Conservation (phyloP, 23 tunicate species). For the Trididemnum clinides region DNA sequence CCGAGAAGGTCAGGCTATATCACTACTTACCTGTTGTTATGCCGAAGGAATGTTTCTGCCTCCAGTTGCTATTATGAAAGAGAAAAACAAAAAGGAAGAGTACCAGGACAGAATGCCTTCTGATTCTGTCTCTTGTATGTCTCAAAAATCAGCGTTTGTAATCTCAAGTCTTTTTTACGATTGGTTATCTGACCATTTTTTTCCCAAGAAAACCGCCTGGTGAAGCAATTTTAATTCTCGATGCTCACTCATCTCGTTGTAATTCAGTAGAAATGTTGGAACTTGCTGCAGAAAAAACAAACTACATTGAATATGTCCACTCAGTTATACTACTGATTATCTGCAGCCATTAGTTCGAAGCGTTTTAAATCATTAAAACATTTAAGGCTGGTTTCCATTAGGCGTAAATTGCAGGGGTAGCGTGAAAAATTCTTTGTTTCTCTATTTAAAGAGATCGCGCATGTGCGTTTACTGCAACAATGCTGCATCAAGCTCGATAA, state of each 20-base stretch:
- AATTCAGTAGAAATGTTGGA: not conserved
- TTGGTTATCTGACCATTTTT: not conserved
- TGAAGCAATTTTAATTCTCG: not conserved
- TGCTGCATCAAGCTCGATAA: not conserved
- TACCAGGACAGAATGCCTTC: not conserved
- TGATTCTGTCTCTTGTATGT: not conserved
- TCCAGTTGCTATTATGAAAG: not conserved
- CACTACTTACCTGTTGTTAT: not conserved
- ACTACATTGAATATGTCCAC: not conserved
- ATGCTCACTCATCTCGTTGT: not conserved
- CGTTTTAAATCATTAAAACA: not conserved
- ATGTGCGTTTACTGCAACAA: no score
- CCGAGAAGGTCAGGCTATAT: not conserved
- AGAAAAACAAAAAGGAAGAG: not conserved
- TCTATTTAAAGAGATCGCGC: no score
- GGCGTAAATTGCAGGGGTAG: no score
- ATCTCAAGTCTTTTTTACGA: not conserved
- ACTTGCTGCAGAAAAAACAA: not conserved
- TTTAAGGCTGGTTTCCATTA: no score
- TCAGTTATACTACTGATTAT: not conserved
- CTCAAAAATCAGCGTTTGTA: not conserved
- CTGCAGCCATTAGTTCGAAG: not conserved
- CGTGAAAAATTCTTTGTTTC: no score
- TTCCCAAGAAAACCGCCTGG: not conserved
- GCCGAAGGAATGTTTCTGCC: not conserved